Evolutionary conservation across 2,888 invertebrate species (phyloP).

Genomic region (Diloba caeruleocephala): DNA sequence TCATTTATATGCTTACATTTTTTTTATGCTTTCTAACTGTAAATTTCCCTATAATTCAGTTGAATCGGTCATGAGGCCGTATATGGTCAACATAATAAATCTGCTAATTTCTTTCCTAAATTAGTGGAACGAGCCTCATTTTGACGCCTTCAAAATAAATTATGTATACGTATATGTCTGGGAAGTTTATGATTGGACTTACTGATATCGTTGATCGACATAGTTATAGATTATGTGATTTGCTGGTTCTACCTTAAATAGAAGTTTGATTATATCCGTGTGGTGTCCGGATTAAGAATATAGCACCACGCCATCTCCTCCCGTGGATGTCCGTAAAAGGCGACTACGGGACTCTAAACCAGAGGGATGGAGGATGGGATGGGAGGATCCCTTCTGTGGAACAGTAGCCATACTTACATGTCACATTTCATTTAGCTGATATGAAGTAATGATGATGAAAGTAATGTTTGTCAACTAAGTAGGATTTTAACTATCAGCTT

Average conservation of each 20-base stretch:
- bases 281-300: no score
- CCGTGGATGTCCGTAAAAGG: no score
- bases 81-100: slow-evolving; percentile 35
- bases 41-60: slow-evolving; percentile 57
- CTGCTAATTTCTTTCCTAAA: slow-evolving; percentile 38
- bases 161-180: slow-evolving; percentile 2
- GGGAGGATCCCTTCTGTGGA: no score
- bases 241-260: slow-evolving; percentile 23
- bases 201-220: slow-evolving; percentile 26
- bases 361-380: no score
- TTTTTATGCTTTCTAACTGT: slow-evolving; percentile 65
- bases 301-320: no score
- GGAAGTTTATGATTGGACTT: slow-evolving; percentile 8
- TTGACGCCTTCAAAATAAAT: slow-evolving; percentile 16
- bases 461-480: no score
- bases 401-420: no score
- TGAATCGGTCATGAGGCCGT: slow-evolving; percentile 53
- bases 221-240: slow-evolving; percentile 25
- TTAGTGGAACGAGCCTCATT: slow-evolving; percentile 19
- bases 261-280: slow-evolving; percentile 23
- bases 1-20: slow-evolving; percentile 61
- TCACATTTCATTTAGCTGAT: no score
- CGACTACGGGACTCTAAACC: no score
- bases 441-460: no score
- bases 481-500: no score